Percentiles rank a stretch among this genome's conserved stretches.
phyloP scores from a whole-genome alignment of 1,140 invertebrate species.

The Globodera rostochiensis region DNA sequence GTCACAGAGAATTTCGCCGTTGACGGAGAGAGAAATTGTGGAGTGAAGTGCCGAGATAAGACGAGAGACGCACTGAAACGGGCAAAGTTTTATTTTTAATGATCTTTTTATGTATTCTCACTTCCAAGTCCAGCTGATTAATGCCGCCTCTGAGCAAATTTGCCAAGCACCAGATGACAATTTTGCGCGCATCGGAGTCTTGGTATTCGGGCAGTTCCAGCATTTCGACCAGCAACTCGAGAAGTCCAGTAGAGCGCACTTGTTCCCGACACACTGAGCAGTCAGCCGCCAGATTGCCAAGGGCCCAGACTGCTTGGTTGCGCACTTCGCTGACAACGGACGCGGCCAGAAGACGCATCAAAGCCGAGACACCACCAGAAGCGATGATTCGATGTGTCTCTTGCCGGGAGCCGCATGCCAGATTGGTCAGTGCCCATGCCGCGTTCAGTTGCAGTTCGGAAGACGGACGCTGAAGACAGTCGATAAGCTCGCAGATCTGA shows the following conservation, averaged over 20 bases:
- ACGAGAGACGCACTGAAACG: constrained; percentile 26
- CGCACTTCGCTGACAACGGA: constrained; percentile 29
- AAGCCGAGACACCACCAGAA: constrained; percentile 28
- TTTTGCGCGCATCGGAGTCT: constrained; percentile 28
- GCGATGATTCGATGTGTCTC: constrained; percentile 37
- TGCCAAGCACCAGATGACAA: constrained; percentile 40
- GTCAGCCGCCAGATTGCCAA: constrained; percentile 38
- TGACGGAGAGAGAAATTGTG: constrained; percentile 21
- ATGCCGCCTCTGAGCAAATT: constrained; percentile 32
- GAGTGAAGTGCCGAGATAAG: constrained; percentile 24
- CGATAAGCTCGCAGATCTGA: constrained; percentile 32
- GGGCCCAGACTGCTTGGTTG: constrained; percentile 36
- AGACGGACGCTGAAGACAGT: constrained; percentile 27
- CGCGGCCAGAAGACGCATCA: constrained; percentile 23
- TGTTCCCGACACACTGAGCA: constrained; percentile 33
- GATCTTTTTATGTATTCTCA: neutral
- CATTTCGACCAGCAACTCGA: constrained; percentile 21
- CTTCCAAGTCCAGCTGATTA: constrained; percentile 20
- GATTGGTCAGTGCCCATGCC: constrained; percentile 37
- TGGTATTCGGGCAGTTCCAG: constrained; percentile 35
- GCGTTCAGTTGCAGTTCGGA: constrained; percentile 38
- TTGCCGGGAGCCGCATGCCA: constrained; percentile 37
- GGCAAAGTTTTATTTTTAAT: neutral
- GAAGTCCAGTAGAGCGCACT: constrained; percentile 26
- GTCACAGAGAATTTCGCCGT: constrained; percentile 34